Evolutionary conservation across 2,797 vertebrate species (phyloP), one percentile per base, ranked within the genome.

Genomic region (Gymnocypris eckloni): DNA sequence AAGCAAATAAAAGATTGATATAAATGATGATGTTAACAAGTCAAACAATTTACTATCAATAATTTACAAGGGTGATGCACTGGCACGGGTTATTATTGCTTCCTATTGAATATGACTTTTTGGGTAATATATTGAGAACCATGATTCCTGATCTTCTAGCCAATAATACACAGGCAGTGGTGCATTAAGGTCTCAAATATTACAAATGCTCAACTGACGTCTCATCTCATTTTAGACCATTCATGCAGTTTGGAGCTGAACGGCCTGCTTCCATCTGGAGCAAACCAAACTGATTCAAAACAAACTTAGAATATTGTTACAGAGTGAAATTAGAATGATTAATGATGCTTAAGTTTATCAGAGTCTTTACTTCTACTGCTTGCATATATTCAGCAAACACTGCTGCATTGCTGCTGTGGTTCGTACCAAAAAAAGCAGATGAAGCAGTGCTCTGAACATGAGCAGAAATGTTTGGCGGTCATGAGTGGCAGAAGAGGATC

Each of bases 401-500:
- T 1, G 39, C 37, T 56, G 11, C 20, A 13, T 37, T 83, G 79
- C 50, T 87, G 82, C 59, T 86, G 28, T 43, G 45, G 20, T 37
- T 75, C 79, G 18, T 77, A 11, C 10, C 4, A 50, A 45, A 79
- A 73, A 43, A 87, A 87, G 20, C 20, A 9, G 8, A 43, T 9
- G 43, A 43, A 43, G 43, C 69, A 25, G 20, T 66, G 83, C 64
- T 79, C 66, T 61, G 39, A 88, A 76, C 83, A 88, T 78, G 83
- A 79, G 86, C 79, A 83, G 79, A 78, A 90, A 86, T 78, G 52
- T 88, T 85, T 69, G 79, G 70, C 83, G 64, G 61, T 89, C 79
- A 85, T 82, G 80, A 83, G 79, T 75, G 39, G 84, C 80, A 87
- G 86, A 89, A 87, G 92, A 91, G 91, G 95, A 93, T 90, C 89